These are phyloP conservation scores for Ophiodon elongatus DNA, from an alignment of 2,113 vertebrate genomes.

Conservation along the genomic window DNA sequence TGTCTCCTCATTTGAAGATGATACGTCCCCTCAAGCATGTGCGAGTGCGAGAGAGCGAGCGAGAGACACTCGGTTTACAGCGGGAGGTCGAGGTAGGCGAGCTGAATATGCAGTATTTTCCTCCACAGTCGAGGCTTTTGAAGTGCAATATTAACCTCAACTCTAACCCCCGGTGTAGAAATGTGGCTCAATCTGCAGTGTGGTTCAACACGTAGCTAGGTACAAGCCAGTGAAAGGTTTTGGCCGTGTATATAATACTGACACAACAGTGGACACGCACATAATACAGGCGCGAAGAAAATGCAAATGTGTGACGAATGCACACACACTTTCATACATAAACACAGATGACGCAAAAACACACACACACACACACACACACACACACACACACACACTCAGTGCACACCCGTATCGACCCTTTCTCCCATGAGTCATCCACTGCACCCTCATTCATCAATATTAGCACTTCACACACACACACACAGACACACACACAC, in stretches of 20 bases:
- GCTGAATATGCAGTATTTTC: slow-evolving; percentile 61
- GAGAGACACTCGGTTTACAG: slow-evolving; percentile 14
- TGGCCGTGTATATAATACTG: background rate
- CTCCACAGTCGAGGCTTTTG: slow-evolving; percentile 39
- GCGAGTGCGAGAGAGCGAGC: background rate
- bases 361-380: slow-evolving; percentile 16
- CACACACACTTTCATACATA: slow-evolving; percentile 14
- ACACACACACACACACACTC: slow-evolving; percentile 11
- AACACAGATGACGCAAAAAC: slow-evolving; percentile 18
- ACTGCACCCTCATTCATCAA: slow-evolving; percentile 74
- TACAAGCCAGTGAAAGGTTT: background rate
- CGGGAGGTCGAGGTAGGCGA: slow-evolving; percentile 40
- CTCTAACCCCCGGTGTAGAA: slow-evolving; percentile 37
- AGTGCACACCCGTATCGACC: slow-evolving; percentile 46
- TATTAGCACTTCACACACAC: slow-evolving; percentile 56
- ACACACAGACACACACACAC: slow-evolving; percentile 30
- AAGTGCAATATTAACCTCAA: slow-evolving; percentile 58
- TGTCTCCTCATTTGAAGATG: slow-evolving; percentile 72
- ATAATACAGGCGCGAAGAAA: background rate
- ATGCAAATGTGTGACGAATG: slow-evolving; percentile 38
- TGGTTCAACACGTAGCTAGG: background rate
- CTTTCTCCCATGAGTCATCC: slow-evolving; percentile 63
- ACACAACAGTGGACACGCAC: background rate
- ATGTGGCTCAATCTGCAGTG: slow-evolving; percentile 11
- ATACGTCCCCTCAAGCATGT: slow-evolving; percentile 66